Evolutionary conservation across 30 jellyfish, hydroid and myxozoan species (phyloP).

Genomic region (Turritopsis rubra): DNA sequence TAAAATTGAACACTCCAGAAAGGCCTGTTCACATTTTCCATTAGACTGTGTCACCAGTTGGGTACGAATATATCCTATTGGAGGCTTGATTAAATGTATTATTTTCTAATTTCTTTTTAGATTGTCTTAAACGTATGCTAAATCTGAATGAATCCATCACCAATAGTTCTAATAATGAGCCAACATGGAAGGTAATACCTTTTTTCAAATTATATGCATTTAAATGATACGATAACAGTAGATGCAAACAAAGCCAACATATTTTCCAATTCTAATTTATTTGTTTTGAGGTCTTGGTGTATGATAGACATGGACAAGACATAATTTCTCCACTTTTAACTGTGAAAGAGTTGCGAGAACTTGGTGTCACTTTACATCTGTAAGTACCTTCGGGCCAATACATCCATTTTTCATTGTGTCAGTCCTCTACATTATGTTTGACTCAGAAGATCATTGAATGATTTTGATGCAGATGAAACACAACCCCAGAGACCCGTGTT

Average conservation of each 20-base stretch:
- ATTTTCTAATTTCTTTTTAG: constrained; percentile 19
- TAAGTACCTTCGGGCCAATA: constrained; percentile 51
- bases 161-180: constrained; percentile 60
- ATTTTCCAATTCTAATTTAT: not conserved
- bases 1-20: too few species aligned
- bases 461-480: too few species aligned
- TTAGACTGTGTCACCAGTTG: not conserved
- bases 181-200: constrained; percentile 80
- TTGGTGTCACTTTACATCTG: constrained; percentile 91
- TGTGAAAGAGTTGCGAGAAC: constrained; percentile 87
- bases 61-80: not conserved
- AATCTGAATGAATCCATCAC: constrained; percentile 67
- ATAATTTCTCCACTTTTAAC: constrained; percentile 90
- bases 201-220: not conserved
- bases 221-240: not conserved
- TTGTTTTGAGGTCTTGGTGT: constrained; percentile 67
- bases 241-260: too few species aligned
- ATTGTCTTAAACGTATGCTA: constrained; percentile 85
- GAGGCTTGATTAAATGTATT: not conserved
- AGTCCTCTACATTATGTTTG: too few species aligned
- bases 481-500: too few species aligned
- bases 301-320: constrained; percentile 96
- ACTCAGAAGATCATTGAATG: too few species aligned
- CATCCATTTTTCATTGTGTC: not conserved
- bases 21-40: too few species aligned